Evolutionary conservation across 2,113 vertebrate species (phyloP), one percentile per base, ranked within the genome.

Genomic region (Tilapia sparmanii): DNA sequence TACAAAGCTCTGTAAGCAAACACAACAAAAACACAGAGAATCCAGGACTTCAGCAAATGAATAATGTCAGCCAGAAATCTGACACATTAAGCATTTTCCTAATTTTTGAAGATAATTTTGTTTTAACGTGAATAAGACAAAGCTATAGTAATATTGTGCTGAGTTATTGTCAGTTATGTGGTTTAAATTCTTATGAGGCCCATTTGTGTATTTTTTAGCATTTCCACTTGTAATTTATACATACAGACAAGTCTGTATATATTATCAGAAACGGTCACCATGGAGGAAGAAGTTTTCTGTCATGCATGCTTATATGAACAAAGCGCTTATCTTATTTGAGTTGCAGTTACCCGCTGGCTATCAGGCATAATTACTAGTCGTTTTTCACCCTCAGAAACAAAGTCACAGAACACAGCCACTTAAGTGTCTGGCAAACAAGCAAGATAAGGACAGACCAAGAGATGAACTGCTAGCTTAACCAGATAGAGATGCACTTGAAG

Each of bases 371-470:
- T 73, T 73, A 73, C 22, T 7, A 45, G 66, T 45, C 13, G 22
- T 29, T 73, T 71, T 29, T 47, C 68, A 45, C 68, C 24, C 40
- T 73, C 40, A 73, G 68, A 42, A 73, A 73, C 40, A 29, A 73
- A 45, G 40, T 73, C 68, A 73, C 22, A 29, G 68, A 73, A 47
- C 15, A 45, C 40, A 18, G 22, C 38, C 68, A 45, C 40, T 29
- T 18, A 45, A 73, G 68, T 29, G 40, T 26, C 22, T 73, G 40
- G 22, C 40, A 73, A 73, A 45, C 22, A 73, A 47, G 68, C 22
- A 45, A 73, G 68, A 73, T 47, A 73, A 26, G 40, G 4, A 47
- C 15, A 73, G 40, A 47, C 40, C 68, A 47, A 18, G 38, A 73
- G 68, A 73, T 47, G 68, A 71, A 1, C 66, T 71, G 38, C 66